These are phyloP conservation scores for Phataginus tetradactyla DNA, from an alignment of 2,797 vertebrate species.

Conservation along the genomic window DNA sequence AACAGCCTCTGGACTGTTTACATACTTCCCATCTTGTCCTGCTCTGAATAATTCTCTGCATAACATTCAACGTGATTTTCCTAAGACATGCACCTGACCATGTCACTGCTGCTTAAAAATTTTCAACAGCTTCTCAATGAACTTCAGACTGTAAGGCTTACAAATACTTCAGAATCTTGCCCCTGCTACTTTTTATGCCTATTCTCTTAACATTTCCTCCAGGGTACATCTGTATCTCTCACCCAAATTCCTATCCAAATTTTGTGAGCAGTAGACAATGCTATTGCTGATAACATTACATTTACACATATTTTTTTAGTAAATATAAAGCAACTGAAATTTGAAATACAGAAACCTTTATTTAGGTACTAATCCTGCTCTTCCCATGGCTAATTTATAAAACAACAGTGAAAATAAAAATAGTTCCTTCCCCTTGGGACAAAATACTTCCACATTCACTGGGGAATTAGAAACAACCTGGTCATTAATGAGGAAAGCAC, in stretches of 20 bases:
- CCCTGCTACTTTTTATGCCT: not conserved
- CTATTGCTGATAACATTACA: not conserved
- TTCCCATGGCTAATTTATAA: not conserved
- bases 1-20: not conserved
- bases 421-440: not conserved
- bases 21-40: not conserved
- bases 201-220: not conserved
- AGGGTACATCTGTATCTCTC: not conserved
- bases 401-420: not conserved
- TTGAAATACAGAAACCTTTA: not conserved
- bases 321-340: not conserved
- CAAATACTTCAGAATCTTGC: not conserved
- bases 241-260: not conserved
- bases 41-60: not conserved
- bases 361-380: not conserved
- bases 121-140: not conserved
- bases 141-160: not conserved
- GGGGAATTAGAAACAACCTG: not conserved
- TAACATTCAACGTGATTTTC: not conserved
- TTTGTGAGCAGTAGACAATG: not conserved
- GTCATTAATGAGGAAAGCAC: not conserved
- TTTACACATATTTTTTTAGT: not conserved
- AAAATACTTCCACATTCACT: not conserved
- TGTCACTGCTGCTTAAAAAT: not conserved
- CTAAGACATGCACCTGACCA: not conserved